A percentile compares a stretch with the other conserved stretches of the same genome.
These are phyloP conservation scores for Typhlomys cinereus DNA, from an alignment of 2,113 vertebrate species.

Conservation along the genomic window DNA sequence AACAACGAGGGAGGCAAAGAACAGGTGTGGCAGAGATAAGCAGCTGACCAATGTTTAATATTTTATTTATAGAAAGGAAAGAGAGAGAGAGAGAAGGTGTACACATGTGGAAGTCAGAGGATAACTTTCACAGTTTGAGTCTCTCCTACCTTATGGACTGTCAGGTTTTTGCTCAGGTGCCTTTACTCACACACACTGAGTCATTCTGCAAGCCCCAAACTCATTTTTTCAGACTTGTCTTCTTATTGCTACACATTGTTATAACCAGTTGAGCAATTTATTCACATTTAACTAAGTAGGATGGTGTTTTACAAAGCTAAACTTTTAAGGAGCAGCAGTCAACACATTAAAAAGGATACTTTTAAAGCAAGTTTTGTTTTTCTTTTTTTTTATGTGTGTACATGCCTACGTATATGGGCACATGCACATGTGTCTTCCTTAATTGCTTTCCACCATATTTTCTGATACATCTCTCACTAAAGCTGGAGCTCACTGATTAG, in stretches of 20 bases:
- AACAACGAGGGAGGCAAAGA: background rate
- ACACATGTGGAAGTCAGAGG: too few relatives aligned
- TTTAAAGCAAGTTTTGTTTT: background rate
- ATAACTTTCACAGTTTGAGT: too few relatives aligned
- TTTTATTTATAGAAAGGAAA: too few relatives aligned
- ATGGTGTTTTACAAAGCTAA: background rate
- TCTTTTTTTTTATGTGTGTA: background rate
- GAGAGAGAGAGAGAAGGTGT: too few relatives aligned
- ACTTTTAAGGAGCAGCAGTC: background rate
- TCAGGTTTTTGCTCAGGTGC: too few relatives aligned
- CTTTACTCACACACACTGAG: too few relatives aligned
- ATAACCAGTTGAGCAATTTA: background rate
- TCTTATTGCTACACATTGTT: background rate
- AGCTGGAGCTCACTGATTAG: too few relatives aligned
- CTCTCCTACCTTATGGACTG: too few relatives aligned
- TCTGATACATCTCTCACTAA: background rate
- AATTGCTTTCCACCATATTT: background rate
- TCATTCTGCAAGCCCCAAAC: too few relatives aligned
- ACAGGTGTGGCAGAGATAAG: background rate
- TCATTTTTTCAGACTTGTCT: too few relatives aligned
- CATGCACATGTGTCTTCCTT: background rate
- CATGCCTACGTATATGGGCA: background rate
- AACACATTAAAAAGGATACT: background rate
- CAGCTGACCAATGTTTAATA: background rate
- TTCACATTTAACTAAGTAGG: background rate